Conservation (phyloP, 2,113 vertebrate genomes). For the Macrotus californicus region DNA sequence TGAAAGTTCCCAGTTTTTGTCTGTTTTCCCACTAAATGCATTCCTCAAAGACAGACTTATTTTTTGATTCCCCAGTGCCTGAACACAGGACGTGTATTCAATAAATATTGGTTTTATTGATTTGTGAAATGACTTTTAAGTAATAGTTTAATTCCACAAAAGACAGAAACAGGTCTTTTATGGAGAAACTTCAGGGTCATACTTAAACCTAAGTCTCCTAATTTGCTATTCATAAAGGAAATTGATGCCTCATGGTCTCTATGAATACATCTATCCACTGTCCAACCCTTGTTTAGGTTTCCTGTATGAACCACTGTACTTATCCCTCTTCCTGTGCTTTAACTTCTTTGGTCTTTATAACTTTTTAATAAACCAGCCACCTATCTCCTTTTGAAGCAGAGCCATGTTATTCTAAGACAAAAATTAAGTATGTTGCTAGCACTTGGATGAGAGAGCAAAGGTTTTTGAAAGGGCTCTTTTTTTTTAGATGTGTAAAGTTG, state of each 20-base stretch:
- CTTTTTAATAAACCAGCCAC: constrained; percentile 20
- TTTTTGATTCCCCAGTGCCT: constrained; percentile 15
- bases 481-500: constrained; percentile 5
- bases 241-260: neutral
- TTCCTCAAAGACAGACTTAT: neutral
- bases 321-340: constrained; percentile 24
- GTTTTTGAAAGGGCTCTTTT: neutral
- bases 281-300: constrained; percentile 22
- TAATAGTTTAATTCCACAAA: neutral
- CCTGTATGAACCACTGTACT: neutral
- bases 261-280: neutral
- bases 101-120: neutral
- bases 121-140: constrained; percentile 24
- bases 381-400: neutral
- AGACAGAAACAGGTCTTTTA: neutral
- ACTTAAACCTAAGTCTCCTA: neutral
- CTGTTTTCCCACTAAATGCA: neutral
- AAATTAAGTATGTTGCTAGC: neutral
- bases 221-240: constrained; percentile 10
- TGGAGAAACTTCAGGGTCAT: neutral
- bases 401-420: neutral
- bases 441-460: neutral
- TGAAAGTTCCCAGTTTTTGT: neutral
- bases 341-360: neutral
- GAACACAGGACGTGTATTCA: neutral